Base-by-base conservation (phyloP, 2,113 vertebrate genomes). In the Delphinapterus leucas region DNA sequence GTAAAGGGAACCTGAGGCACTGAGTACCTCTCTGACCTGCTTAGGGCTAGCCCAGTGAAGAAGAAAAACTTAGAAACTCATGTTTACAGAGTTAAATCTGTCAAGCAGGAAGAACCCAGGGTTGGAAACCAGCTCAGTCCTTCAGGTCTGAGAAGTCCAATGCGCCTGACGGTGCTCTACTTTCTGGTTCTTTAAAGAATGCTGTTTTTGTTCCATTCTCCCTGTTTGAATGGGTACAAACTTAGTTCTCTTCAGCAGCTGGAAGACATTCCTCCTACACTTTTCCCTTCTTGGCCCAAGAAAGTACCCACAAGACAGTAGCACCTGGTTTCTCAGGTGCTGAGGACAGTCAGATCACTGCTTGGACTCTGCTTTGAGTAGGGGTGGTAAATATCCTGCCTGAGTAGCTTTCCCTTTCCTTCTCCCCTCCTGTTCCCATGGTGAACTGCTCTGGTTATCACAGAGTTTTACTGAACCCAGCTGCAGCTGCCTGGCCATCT, bases 211-310 rank as follows among this genome's bases (percentile, higher is more conserved):
- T 26, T n/a, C 49, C 44, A 15, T 20, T 47, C 18, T 25, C 3
- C 61, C n/a, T 33, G 0, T 53, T 12, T 9, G 23, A 17, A 14
- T 5, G 20, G 68, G 73, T 33, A 38, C 74, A 76, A 1, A 65
- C 41, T 15, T 41, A 18, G 44, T 74, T 93, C 67, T 92, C 17
- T 11, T 36, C 17, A 88, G 79, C 90, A 74, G 67, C 88, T 65
- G 60, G 86, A 90, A 96, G 89, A 91, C 93, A 85, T 94, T 85
- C 96, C 90, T 88, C 65, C 44, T n/a, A 9, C 25, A 21, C 26
- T 68, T 60, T 28, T 15, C 8, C 15, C 23, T n/a, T 84, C 53
- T 65, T 74, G 89, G 41, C 65, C 84, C 47, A 58, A 23, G 47
- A 86, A 63, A 63, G 31, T 38, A 36, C 33, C 70, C 25, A 55